Base-by-base conservation (phyloP, 1,140 invertebrate species). In the Drosophila malerkotliana region DNA sequence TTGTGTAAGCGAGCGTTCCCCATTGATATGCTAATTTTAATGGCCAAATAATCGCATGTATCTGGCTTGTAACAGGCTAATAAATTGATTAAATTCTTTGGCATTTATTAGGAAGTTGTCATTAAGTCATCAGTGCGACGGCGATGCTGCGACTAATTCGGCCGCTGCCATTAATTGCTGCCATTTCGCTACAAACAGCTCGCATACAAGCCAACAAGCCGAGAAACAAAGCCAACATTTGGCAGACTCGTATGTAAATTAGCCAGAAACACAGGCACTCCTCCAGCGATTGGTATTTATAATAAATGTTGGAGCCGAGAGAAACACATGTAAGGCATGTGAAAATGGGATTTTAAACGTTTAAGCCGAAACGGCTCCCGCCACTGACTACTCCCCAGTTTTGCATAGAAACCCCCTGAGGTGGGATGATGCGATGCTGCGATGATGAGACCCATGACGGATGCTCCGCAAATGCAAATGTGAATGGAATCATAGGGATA, bases 81-180 rank as follows among this genome's bases (percentile, higher is more conserved):
- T 85, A 87, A 81, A 85, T 84, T 85, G 75, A 84, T 81, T 87
- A 71, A 67, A 64, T 81, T 87, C 78, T 80, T 77, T 28, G 57
- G 73, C 67, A 71, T 81, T 81, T 75, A 81, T 87, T 87, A 87
- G 77, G 81, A 85, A 85, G 81, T 85, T 85, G 82, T 87, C 81
- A 85, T 85, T 85, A 85, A 85, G 81, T 78, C 81, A 75, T 85
- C 81, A 71, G 57, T 58, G 45, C 59, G 55, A 44, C 34, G 51
- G 51, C 45, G 64, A 61, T 60, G 68, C 74, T 76, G 67, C 55
- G 51, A 74, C 74, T 69, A 79, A 77, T 79, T 79, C 77, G 74
- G 75, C 69, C 63, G 74, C 71, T 75, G 83, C 83, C 62, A 85
- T 85, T 87, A 85, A 85, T 87, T 85, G 83, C 55, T 66, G 74